A percentile compares a stretch with the other conserved stretches of the same genome.
Evolutionary conservation across 1,140 invertebrate species (phyloP).

Genomic region (Pseudomyrmex flavicornis): DNA sequence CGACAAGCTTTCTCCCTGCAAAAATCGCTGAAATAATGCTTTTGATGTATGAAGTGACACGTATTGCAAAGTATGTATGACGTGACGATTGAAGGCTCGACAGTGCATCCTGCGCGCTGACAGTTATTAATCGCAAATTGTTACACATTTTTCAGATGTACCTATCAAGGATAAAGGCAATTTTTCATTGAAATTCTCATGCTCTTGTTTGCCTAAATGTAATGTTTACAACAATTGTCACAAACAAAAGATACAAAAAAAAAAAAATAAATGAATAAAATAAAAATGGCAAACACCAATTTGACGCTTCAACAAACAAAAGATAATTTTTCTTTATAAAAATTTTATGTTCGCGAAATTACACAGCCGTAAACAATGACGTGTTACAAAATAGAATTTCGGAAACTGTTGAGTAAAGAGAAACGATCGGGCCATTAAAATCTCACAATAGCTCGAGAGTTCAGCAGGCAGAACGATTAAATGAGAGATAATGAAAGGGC

Average conservation of each 20-base stretch:
- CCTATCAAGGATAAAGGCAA: background rate
- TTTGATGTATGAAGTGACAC: constrained; percentile 50
- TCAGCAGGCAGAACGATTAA: constrained; percentile 9
- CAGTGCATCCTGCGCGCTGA: constrained; percentile 40
- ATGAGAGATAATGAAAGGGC: constrained; percentile 42
- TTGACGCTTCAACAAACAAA: background rate
- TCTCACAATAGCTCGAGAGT: background rate
- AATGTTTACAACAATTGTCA: background rate
- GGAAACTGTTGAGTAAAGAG: background rate
- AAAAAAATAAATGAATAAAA: background rate
- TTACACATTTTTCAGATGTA: constrained; percentile 3
- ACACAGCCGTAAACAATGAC: background rate
- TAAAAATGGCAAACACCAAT: background rate
- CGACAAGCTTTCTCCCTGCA: constrained; percentile 57
- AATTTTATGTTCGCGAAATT: constrained; percentile 2
- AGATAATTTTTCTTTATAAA: constrained; percentile 7
- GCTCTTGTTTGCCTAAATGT: background rate
- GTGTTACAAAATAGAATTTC: background rate
- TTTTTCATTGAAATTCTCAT: constrained; percentile 14
- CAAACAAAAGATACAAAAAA: background rate
- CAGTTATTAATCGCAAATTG: constrained; percentile 53
- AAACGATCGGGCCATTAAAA: background rate
- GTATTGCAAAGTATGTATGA: constrained; percentile 32
- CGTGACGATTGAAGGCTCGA: constrained; percentile 48
- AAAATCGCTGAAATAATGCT: constrained; percentile 59